A percentile compares a stretch with the other conserved stretches of the same genome.
These are phyloP conservation scores for Centropristis striata DNA, from an alignment of 2,113 vertebrate species.

Conservation along the genomic window DNA sequence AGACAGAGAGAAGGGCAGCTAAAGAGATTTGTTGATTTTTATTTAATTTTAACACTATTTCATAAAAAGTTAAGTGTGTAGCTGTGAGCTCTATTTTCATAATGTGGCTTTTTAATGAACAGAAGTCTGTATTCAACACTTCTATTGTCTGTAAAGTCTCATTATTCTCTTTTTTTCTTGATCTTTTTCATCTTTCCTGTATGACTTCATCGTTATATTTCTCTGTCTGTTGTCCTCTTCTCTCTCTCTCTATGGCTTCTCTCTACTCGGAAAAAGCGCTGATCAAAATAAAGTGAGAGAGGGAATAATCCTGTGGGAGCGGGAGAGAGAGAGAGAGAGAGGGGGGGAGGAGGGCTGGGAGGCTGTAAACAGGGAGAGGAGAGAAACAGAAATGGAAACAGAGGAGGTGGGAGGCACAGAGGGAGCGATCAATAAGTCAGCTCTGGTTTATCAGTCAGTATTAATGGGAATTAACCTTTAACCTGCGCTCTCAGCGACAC, in stretches of 20 bases:
- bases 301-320: background rate
- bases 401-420: constrained; percentile 19
- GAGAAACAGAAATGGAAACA: constrained; percentile 10
- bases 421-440: constrained; percentile 69
- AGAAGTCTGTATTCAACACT: background rate
- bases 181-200: background rate
- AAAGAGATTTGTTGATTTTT: background rate
- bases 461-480: constrained; percentile 74
- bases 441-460: constrained; percentile 71
- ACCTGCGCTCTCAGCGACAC: constrained; percentile 43
- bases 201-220: background rate
- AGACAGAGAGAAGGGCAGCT: no score
- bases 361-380: background rate
- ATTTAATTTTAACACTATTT: background rate
- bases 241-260: background rate
- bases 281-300: background rate
- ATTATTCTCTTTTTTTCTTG: background rate
- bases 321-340: background rate
- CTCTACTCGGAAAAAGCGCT: background rate
- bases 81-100: background rate
- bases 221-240: background rate
- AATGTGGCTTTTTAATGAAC: background rate
- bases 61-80: background rate
- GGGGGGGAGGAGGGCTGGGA: background rate
- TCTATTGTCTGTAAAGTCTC: background rate